phyloP scores from a whole-genome alignment of 2,113 vertebrate genomes.

The Prietella phreatophila region DNA sequence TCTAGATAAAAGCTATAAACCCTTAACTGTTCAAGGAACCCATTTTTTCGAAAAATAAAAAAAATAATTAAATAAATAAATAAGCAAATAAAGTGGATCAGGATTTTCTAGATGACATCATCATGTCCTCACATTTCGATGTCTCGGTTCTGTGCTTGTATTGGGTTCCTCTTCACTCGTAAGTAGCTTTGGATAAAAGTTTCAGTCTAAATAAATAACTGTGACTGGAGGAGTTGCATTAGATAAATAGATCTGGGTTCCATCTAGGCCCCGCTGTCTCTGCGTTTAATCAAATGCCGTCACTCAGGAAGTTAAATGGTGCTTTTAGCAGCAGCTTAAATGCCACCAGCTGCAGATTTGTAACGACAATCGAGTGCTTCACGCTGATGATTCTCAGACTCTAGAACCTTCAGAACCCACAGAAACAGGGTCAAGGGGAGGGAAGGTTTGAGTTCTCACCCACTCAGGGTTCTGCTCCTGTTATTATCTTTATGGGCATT shows the following conservation, averaged over 20 bases:
- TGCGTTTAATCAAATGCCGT: background rate
- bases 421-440: slow-evolving; percentile 14
- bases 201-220: background rate
- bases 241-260: background rate
- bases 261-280: background rate
- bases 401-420: background rate
- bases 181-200: background rate
- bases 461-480: background rate
- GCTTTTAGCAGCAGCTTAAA: slow-evolving; percentile 36
- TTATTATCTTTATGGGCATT: background rate
- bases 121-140: background rate
- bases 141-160: background rate
- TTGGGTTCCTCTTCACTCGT: background rate
- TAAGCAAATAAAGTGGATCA: too few species aligned
- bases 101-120: background rate
- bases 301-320: background rate
- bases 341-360: slow-evolving; percentile 24
- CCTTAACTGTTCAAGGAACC: background rate
- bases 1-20: background rate
- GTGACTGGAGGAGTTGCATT: background rate
- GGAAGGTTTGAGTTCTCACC: background rate
- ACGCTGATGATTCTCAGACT: background rate
- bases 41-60: too few species aligned
- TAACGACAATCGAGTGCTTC: slow-evolving; percentile 26
- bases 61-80: too few species aligned